Evolutionary conservation across 2,797 vertebrate genomes (phyloP), one percentile per base, ranked within the genome.

Genomic region (Bovichtus diacanthus): DNA sequence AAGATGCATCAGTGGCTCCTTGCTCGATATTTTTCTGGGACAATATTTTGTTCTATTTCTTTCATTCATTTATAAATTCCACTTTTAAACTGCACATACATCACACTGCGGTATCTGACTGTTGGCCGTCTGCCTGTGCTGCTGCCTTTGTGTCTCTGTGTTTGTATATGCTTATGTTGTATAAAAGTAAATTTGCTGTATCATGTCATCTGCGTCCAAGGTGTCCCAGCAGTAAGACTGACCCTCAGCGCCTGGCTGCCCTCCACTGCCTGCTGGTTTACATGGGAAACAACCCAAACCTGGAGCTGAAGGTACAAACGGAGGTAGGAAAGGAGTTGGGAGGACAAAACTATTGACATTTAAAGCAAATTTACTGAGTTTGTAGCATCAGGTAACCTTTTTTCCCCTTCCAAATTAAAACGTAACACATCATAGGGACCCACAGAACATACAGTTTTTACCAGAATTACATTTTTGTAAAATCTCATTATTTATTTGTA

Each of bases 211-310:
- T 85, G 63, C 29, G 4, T 63, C n/a, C 70, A 85, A 93, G 91
- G 82, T 87, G 84, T 76, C 76, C 86, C 82, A 62, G 81, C 59
- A 87, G 91, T 49, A 76, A 76, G 66, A 86, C 1, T 1, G 97
- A 98, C 85, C 90, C 90, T 0, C 96, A 96, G 73, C 95, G 93
- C 49, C 59, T 99, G 88, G 97, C 97, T 0, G 92, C 94, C 1
- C 90, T 99, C 70, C 98, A 99, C 86, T 97, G 97, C 85, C 86
- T 95, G 66, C 95, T 99, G 62, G 90, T 97, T n/a, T 93, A 96
- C 76, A 90, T 96, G 47, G 93, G 91, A 88, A 87, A 85, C 5
- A 87, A 95, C 78, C 90, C 93, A 80, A 86, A 88, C 2, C 76
- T 95, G 76, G 92, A 96, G 78, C 76, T 83, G 36, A 91, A 95